Conservation (phyloP, 1,140 invertebrate genomes). For the Stegodyphus dumicola region DNA sequence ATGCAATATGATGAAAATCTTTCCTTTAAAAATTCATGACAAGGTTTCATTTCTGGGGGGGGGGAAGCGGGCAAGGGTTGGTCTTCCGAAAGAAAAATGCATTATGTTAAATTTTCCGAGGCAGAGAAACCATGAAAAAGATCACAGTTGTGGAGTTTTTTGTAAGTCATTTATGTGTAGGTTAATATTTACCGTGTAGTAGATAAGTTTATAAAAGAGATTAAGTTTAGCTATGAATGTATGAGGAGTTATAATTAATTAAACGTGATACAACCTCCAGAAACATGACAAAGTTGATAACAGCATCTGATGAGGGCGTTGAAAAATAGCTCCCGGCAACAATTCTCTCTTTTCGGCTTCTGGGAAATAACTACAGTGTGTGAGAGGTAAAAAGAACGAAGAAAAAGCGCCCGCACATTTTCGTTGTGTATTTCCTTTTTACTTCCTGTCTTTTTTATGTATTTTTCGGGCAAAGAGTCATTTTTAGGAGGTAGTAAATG, state of each 20-base stretch:
- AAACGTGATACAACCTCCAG: background rate
- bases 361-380: background rate
- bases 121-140: too few species aligned
- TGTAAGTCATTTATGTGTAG: background rate
- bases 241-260: conserved; percentile 8
- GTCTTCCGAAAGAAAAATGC: too few species aligned
- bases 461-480: conserved; percentile 13
- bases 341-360: background rate
- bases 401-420: conserved; percentile 1
- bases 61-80: too few species aligned
- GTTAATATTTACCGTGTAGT: background rate
- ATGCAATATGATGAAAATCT: too few species aligned
- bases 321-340: conserved; percentile 12
- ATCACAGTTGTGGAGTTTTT: too few species aligned
- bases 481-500: conserved; percentile 16
- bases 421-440: conserved; percentile 3
- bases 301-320: conserved; percentile 8
- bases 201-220: background rate
- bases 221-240: background rate
- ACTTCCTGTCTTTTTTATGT: conserved; percentile 3
- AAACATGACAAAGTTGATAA: conserved; percentile 11
- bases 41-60: too few species aligned
- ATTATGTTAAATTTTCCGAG: too few species aligned
- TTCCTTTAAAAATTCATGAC: too few species aligned
- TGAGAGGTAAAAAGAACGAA: background rate